These are phyloP conservation scores for Phengaris alcon DNA, from an alignment of 2,888 invertebrate genomes.

Conservation along the genomic window DNA sequence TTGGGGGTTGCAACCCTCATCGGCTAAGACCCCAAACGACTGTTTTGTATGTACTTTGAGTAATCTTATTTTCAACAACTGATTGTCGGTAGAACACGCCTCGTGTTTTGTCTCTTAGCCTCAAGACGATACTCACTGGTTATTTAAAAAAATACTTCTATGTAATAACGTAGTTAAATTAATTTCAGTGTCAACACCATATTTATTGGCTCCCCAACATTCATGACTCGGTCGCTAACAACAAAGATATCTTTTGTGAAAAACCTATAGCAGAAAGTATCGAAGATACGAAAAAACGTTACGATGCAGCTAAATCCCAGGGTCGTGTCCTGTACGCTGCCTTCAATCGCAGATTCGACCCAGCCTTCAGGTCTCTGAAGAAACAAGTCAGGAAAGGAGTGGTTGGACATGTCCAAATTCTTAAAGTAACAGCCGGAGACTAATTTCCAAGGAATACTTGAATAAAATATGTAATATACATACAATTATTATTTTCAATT, in stretches of 20 bases:
- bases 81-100: no score
- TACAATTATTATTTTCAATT: no score
- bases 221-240: slow-evolving; percentile 77
- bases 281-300: slow-evolving; percentile 76
- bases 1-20: no score
- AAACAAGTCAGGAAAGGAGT: slow-evolving; percentile 77
- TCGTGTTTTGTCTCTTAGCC: no score
- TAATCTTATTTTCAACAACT: no score
- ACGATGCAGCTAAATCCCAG: slow-evolving; percentile 76
- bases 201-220: slow-evolving; percentile 79
- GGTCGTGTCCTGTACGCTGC: slow-evolving; percentile 80
- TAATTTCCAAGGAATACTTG: slow-evolving; percentile 81
- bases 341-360: slow-evolving; percentile 85
- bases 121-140: no score
- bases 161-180: slow-evolving; percentile 28
- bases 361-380: slow-evolving; percentile 73
- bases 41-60: no score
- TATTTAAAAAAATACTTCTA: no score
- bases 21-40: no score
- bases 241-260: slow-evolving; percentile 84
- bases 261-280: slow-evolving; percentile 82
- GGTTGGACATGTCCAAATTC: slow-evolving; percentile 80
- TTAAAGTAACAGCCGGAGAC: slow-evolving; percentile 82
- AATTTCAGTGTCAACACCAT: slow-evolving; percentile 71
- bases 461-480: slow-evolving; percentile 71